These are phyloP conservation scores for Ptychoptera contaminata DNA, from an alignment of 2,888 invertebrate genomes.

Conservation along the genomic window DNA sequence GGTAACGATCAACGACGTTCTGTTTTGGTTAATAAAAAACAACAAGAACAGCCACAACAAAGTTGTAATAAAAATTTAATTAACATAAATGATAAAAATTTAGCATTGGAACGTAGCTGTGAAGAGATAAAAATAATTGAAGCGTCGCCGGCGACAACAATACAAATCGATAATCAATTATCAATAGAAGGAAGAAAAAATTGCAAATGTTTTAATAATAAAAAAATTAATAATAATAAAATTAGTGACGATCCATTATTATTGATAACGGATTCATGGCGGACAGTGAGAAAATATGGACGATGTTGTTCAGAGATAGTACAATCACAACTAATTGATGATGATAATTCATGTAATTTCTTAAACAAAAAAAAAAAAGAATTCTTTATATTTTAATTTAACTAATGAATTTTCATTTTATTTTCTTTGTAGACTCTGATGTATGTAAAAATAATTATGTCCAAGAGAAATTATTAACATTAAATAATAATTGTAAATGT, in stretches of 20 bases:
- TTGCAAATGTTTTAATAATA: not conserved
- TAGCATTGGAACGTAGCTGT: not conserved
- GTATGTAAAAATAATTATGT: too few species aligned
- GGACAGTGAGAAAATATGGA: slow-evolving; percentile 14
- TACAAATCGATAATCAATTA: not conserved
- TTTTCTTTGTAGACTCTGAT: slow-evolving; percentile 11
- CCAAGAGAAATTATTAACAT: not conserved
- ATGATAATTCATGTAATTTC: slow-evolving; percentile 10
- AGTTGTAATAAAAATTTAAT: not conserved
- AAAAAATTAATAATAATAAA: not conserved
- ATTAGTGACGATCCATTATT: slow-evolving; percentile 9
- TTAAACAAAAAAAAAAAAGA: too few species aligned
- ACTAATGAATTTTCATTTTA: slow-evolving; percentile 12
- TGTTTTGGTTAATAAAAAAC: not conserved
- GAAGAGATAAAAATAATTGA: not conserved
- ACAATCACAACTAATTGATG: slow-evolving; percentile 6
- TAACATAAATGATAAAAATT: slow-evolving; percentile 8
- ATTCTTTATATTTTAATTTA: slow-evolving; percentile 7
- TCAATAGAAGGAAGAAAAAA: too few species aligned
- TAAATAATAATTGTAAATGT: not conserved
- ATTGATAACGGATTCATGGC: slow-evolving; percentile 18
- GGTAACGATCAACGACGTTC: too few species aligned
- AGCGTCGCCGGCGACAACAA: not conserved
- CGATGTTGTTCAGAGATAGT: not conserved
- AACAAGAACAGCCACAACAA: not conserved